Conservation (phyloP, 2,888 invertebrate genomes). For the Cancer borealis region DNA sequence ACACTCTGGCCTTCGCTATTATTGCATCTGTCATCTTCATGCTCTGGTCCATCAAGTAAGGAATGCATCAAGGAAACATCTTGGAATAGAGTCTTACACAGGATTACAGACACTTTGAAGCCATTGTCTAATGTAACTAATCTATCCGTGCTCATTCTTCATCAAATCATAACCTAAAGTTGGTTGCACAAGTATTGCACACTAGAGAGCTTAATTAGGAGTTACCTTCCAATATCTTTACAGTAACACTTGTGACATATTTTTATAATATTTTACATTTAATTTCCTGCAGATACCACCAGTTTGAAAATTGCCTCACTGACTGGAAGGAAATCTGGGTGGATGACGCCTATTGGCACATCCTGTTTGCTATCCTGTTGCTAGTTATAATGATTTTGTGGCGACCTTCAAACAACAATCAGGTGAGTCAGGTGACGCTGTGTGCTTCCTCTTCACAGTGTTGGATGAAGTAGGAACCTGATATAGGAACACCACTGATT, state of each 20-base stretch:
- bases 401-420: slow-evolving; percentile 97
- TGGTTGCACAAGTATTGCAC: not conserved
- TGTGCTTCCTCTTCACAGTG: not conserved
- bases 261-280: not conserved
- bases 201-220: not conserved
- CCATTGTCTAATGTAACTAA: not conserved
- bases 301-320: slow-evolving; percentile 78
- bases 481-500: too few relatives aligned
- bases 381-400: slow-evolving; percentile 96
- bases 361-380: slow-evolving; percentile 92
- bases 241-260: not conserved
- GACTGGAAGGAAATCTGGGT: slow-evolving; percentile 96
- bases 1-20: slow-evolving; percentile 94
- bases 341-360: slow-evolving; percentile 97
- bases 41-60: slow-evolving; percentile 90
- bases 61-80: slow-evolving; percentile 80
- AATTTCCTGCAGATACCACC: slow-evolving; percentile 70
- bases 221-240: not conserved
- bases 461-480: not conserved
- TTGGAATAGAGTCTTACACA: not conserved
- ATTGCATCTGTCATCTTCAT: slow-evolving; percentile 94
- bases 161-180: not conserved
- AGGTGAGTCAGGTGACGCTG: slow-evolving; percentile 82
- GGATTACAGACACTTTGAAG: not conserved
- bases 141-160: not conserved